These are phyloP conservation scores for Dastarcus helophoroides DNA, from an alignment of 2,888 invertebrate genomes.

Conservation along the genomic window DNA sequence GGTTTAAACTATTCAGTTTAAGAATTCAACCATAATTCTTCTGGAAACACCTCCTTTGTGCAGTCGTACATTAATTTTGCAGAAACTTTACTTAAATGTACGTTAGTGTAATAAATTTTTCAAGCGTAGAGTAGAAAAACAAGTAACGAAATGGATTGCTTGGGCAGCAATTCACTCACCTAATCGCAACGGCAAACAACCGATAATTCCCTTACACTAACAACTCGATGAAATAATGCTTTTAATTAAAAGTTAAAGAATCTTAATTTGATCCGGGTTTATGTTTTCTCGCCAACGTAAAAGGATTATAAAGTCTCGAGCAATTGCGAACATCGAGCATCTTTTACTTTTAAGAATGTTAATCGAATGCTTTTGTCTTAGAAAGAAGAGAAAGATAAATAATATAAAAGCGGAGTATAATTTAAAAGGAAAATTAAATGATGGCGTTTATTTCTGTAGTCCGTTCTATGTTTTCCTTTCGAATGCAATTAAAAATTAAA, in stretches of 20 bases:
- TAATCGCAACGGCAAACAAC: constrained; percentile 17
- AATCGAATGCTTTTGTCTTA: constrained; percentile 25
- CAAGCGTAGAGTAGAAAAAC: constrained; percentile 1
- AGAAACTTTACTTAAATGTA: too few relatives aligned
- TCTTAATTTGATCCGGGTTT: constrained; percentile 30
- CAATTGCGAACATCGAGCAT: constrained; percentile 15
- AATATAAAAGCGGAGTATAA: too few relatives aligned
- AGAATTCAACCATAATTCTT: too few relatives aligned
- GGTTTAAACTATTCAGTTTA: too few relatives aligned
- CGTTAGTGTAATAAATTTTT: too few relatives aligned
- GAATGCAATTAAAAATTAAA: too few relatives aligned
- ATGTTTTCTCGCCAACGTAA: constrained; percentile 27
- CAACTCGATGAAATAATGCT: constrained; percentile 28
- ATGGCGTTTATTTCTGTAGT: too few relatives aligned
- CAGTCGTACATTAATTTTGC: too few relatives aligned
- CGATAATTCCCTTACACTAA: constrained; percentile 25
- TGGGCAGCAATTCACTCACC: constrained; percentile 23
- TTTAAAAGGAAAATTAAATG: too few relatives aligned
- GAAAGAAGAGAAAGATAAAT: too few relatives aligned
- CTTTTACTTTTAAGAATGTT: constrained; percentile 21
- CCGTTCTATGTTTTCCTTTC: too few relatives aligned
- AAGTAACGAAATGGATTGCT: constrained; percentile 18
- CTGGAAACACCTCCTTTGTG: too few relatives aligned
- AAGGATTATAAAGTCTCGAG: constrained; percentile 28
- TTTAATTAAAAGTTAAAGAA: constrained; percentile 35